Evolutionary conservation across 1,140 invertebrate genomes (phyloP), one percentile per base, ranked within the genome.

Genomic region (Aphaenogaster rudis): DNA sequence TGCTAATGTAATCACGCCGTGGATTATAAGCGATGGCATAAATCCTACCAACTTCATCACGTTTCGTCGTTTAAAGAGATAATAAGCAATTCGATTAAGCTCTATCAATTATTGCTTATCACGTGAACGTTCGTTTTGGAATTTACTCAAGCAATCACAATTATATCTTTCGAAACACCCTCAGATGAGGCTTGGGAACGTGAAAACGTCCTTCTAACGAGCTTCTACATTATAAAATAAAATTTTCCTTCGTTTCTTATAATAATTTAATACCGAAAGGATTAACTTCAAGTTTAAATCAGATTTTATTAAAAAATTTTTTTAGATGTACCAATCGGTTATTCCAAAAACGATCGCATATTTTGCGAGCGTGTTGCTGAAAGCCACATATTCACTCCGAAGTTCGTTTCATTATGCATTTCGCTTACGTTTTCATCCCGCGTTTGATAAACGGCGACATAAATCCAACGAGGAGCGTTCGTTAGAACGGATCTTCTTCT

Each of bases 371-470:
- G 59, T 13, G 13, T 80, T n/a, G 67, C 42, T 59, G 52, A 80
- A 79, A 80, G 63, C 33, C 42, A 5, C 63, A 71, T 54, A 21
- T 54, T 66, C 36, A n/a, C n/a, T 66, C 13, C 21, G 36, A 21
- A 54, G 48, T 80, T 48, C 48, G 48, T 84, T 69, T 71, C 39
- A 71, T 81, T 80, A 69, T 57, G 66, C 66, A 54, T 61, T 74
- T 39, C 69, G 81, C 85, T 90, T 86, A 88, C 88, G 79, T 91
- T 92, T 91, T 91, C 90, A 92, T 92, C 77, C 81, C 33, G 28
- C 63, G 76, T 59, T 90, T 92, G 88, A 91, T 92, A 90, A 92
- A 92, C 87, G 87, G 86, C 89, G 33, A 87, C 88, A 91, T 92
- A 92, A 92, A 93, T 93, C 88, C 89, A 84, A 59, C 78, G 57